Evolutionary conservation across 2,888 invertebrate species (phyloP).

Genomic region (Drosophila suboccidentalis): DNA sequence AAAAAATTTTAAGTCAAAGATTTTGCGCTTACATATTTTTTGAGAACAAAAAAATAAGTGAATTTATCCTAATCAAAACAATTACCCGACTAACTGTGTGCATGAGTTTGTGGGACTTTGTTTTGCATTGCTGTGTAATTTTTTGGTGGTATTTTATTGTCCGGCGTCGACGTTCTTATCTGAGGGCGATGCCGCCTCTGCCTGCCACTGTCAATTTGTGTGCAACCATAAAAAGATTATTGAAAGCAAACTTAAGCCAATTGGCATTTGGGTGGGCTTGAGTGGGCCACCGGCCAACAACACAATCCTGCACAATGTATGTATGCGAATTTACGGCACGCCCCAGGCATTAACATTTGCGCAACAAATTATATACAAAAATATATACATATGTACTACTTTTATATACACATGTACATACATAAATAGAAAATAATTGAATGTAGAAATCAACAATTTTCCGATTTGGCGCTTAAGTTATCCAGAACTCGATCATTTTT

Average conservation of each 20-base stretch:
- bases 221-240: slow-evolving; percentile 68
- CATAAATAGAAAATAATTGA: slow-evolving; percentile 38
- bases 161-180: slow-evolving; percentile 68
- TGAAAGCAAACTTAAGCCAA: slow-evolving; percentile 57
- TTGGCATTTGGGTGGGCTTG: slow-evolving; percentile 56
- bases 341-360: slow-evolving; percentile 38
- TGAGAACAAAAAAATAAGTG: not conserved
- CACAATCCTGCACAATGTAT: slow-evolving; percentile 19
- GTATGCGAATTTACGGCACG: slow-evolving; percentile 39
- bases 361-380: slow-evolving; percentile 21
- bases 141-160: slow-evolving; percentile 60
- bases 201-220: slow-evolving; percentile 48
- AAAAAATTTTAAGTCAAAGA: not conserved
- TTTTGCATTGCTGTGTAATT: slow-evolving; percentile 55
- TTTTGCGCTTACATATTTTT: no score
- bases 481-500: slow-evolving; percentile 13
- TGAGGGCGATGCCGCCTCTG: slow-evolving; percentile 20
- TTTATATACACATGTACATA: slow-evolving; percentile 1
- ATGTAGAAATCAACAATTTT: slow-evolving; percentile 42
- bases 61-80: not conserved
- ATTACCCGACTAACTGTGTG: not conserved
- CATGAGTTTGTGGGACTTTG: slow-evolving; percentile 23
- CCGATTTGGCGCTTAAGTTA: slow-evolving; percentile 19
- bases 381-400: not conserved
- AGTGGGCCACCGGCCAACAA: slow-evolving; percentile 7